Percentiles rank a stretch among this genome's conserved stretches.
Conservation (phyloP, 2,797 vertebrate genomes). For the Streptopelia turtur region DNA sequence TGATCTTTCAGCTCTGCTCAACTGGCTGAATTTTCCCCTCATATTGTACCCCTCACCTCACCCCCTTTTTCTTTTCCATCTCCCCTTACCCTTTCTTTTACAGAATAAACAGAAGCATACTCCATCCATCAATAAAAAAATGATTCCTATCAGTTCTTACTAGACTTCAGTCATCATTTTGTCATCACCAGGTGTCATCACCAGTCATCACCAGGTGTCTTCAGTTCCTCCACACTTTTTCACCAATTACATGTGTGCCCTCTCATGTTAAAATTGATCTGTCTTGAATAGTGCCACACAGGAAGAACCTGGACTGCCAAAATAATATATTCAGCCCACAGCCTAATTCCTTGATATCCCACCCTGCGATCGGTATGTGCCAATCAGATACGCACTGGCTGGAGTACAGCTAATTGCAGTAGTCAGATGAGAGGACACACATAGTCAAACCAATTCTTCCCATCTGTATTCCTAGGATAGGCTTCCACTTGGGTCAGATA, state of each 20-base stretch:
- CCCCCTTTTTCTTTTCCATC: neutral
- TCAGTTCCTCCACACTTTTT: neutral
- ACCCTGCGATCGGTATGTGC: neutral
- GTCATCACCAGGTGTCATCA: fast-evolving
- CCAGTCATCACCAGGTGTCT: neutral
- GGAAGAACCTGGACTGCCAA: neutral
- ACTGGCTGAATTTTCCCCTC: neutral
- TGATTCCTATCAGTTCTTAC: neutral
- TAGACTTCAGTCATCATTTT: neutral
- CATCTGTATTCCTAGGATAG: neutral
- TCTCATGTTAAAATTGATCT: neutral
- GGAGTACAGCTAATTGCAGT: neutral
- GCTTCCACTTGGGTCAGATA: neutral
- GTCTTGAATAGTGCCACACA: neutral
- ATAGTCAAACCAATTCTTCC: neutral
- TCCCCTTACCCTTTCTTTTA: neutral
- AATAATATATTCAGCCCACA: neutral
- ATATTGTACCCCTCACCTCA: neutral
- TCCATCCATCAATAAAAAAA: neutral
- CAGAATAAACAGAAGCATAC: neutral
- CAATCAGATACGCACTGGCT: neutral
- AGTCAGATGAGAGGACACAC: neutral
- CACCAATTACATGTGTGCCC: neutral
- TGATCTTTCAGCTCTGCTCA: neutral
- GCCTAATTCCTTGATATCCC: neutral